Base-by-base conservation (phyloP, 1,140 invertebrate species). In the Trichogramma pretiosum region DNA sequence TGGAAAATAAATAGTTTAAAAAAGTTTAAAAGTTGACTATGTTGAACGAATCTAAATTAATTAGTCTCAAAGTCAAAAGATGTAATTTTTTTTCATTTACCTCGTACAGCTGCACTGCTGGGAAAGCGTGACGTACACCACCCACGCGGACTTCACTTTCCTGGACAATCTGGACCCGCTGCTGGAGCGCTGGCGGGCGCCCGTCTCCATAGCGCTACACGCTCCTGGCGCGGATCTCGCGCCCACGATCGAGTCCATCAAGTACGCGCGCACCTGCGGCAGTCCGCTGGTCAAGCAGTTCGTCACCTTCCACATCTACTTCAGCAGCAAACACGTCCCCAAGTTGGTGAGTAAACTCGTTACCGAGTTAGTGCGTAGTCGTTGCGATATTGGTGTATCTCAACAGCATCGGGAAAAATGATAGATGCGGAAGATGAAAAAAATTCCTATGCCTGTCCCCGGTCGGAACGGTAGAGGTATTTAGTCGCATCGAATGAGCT, bases 101-200 rank as follows among this genome's bases (percentile, higher is more conserved):
- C 11, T 28, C 24, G 9, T 34, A 16, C 24, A 51, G 44, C 53
- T 58, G 18, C 54, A 72, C 59, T 92, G 88, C 63, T 84, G 89
- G 67, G 87, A 91, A 65, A 84, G 80, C 48, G 78, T 95, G 28
- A 95, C 92, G 0, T 92, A 93, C 60, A 93, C 90, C 1, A 94
- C 91, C 8, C 91, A 94, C 64, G 89, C 86, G 2, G 89, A 91
- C 59, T 91, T 83, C 63, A 90, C 89, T 41, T 93, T 92, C 70
- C 76, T 94, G 55, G 87, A 93, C 63, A 93, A 95, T 70, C 73
- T 93, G 39, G 79, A 84, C 60, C 87, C 87, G 26, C 70, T 94
- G 55, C 69, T 91, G 53, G 81, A 89, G 59, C 64, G 77, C 10
- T 83, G 80, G 79, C 63, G 72, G 41, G 84, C 81, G 1, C 83